These are phyloP conservation scores for Apteryx owenii DNA, from an alignment of 2,113 vertebrate genomes.

Conservation along the genomic window DNA sequence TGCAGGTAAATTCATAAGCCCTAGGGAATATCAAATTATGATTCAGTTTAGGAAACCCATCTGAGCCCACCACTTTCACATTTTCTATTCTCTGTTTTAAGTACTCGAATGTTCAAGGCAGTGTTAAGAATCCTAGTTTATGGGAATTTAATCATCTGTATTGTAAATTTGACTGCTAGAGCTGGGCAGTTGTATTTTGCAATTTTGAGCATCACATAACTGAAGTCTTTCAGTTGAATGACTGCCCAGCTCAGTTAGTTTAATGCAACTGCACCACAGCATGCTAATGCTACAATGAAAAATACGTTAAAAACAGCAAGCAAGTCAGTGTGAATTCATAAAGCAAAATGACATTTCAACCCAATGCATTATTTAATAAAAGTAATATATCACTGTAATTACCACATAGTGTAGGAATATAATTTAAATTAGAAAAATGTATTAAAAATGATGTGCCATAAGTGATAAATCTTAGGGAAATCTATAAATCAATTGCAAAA, in stretches of 20 bases:
- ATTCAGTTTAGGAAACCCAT: neutral
- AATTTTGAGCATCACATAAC: neutral
- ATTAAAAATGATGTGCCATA: neutral
- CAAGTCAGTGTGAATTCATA: neutral
- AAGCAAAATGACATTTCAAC: constrained; percentile 6
- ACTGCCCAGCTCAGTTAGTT: neutral
- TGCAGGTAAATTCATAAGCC: neutral
- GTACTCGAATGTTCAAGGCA: neutral
- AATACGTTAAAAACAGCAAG: neutral
- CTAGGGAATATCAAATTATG: neutral
- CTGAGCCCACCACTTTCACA: neutral
- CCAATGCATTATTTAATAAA: neutral
- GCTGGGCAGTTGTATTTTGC: neutral
- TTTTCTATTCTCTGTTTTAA: neutral
- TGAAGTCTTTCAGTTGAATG: neutral
- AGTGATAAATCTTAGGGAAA: neutral
- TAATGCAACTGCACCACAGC: neutral
- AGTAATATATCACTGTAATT: neutral
- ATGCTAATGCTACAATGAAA: neutral
- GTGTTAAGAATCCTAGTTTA: neutral
- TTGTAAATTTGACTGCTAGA: neutral
- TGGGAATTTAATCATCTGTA: neutral
- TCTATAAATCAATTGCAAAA: neutral
- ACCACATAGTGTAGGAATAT: neutral
- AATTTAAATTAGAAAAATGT: neutral